Conservation (phyloP, 2,888 invertebrate genomes). For the Polydrusus pterygomalis region DNA sequence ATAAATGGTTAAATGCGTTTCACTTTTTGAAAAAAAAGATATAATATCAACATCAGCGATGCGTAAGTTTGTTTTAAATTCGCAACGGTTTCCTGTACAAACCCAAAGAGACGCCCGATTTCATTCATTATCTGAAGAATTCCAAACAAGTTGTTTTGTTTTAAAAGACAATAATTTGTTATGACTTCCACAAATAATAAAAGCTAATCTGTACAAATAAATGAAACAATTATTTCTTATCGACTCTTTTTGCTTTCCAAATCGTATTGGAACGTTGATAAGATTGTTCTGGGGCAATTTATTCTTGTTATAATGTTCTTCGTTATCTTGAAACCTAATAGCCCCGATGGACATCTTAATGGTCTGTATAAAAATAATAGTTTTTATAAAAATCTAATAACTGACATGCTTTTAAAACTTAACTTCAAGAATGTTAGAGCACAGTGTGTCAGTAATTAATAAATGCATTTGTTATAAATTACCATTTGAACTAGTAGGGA, state of each 20-base stretch:
- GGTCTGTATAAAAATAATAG: neutral
- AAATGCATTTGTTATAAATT: too few species aligned
- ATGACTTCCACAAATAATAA: conserved; percentile 40
- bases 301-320: conserved; percentile 2
- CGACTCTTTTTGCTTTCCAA: conserved; percentile 1
- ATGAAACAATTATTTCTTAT: conserved; percentile 40
- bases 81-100: neutral
- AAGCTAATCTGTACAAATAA: conserved; percentile 44
- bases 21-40: neutral
- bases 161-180: conserved; percentile 39
- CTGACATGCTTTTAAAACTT: neutral
- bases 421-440: neutral
- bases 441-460: too few species aligned
- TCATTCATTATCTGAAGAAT: conserved; percentile 27
- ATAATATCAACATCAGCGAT: neutral
- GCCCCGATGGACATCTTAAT: conserved; percentile 1
- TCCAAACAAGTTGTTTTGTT: conserved; percentile 37
- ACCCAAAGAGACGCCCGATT: neutral
- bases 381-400: neutral
- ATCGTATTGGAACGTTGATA: conserved; percentile 25
- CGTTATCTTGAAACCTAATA: conserved; percentile 26
- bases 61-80: conserved; percentile 5
- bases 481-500: too few species aligned
- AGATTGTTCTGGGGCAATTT: conserved; percentile 28
- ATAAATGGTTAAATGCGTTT: neutral